These are phyloP conservation scores for Phenganax stokvisi DNA, from an alignment of 92 coral and sea anemone genomes.

Conservation along the genomic window DNA sequence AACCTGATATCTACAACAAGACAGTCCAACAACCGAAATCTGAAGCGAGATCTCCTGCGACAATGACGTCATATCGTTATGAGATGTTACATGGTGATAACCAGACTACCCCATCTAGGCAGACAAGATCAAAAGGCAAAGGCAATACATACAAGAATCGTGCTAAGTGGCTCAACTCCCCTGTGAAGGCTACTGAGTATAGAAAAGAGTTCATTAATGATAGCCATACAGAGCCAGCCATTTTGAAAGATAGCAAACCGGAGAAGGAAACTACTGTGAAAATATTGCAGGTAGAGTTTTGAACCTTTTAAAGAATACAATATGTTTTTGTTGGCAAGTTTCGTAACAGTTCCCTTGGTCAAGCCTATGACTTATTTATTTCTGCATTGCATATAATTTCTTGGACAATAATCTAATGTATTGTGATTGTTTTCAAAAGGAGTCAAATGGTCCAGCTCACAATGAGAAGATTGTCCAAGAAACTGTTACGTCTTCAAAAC, in stretches of 20 bases:
- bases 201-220: constrained; percentile 46
- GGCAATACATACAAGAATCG: constrained; percentile 59
- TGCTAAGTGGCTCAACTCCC: constrained; percentile 67
- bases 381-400: neutral
- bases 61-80: constrained; percentile 39
- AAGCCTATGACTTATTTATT: neutral
- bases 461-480: constrained; percentile 11
- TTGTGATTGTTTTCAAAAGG: constrained; percentile 5
- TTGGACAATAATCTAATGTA: neutral
- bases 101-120: constrained; percentile 40
- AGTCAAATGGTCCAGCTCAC: constrained; percentile 5
- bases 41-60: constrained; percentile 48
- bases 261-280: constrained; percentile 56
- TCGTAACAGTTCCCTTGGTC: too few relatives aligned
- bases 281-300: constrained; percentile 16
- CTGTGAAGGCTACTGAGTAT: constrained; percentile 72
- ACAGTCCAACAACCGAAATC: constrained; percentile 47
- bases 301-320: too few relatives aligned
- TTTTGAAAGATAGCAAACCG: constrained; percentile 77
- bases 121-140: constrained; percentile 47
- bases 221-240: constrained; percentile 61
- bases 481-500: constrained; percentile 18
- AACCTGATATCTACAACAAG: constrained; percentile 52
- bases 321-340: too few relatives aligned
- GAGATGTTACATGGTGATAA: constrained; percentile 42